phyloP scores from a whole-genome alignment of 2,797 vertebrate species.

The Ptychobarbus kaznakovi region DNA sequence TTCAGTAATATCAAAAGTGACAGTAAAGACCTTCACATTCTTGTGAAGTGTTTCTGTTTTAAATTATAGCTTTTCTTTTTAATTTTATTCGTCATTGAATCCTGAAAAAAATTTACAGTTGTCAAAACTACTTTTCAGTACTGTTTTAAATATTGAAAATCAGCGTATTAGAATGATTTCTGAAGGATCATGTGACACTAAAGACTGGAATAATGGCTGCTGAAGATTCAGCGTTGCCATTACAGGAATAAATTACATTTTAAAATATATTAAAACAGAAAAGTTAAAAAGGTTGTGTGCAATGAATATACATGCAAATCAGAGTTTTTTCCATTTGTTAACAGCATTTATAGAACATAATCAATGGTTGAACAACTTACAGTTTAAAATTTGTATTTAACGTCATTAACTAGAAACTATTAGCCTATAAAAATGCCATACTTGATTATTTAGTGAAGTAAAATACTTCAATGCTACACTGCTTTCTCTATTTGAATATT shows the following conservation, averaged over 20 bases:
- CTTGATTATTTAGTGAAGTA: not conserved
- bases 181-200: not conserved
- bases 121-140: too few relatives aligned
- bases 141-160: not conserved
- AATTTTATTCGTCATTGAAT: not conserved
- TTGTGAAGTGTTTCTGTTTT: not conserved
- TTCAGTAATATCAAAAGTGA: not conserved
- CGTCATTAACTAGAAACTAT: not conserved
- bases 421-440: not conserved
- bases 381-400: not conserved
- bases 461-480: not conserved
- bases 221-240: not conserved
- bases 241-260: not conserved
- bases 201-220: not conserved
- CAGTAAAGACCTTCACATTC: not conserved
- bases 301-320: not conserved
- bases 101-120: too few relatives aligned
- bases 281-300: not conserved
- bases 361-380: not conserved
- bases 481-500: not conserved
- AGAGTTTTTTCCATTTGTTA: not conserved
- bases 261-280: not conserved
- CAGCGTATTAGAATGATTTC: not conserved
- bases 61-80: not conserved
- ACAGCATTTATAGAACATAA: not conserved